Conservation (phyloP, 2,113 vertebrate genomes). For the Tragelaphus imberbis region DNA sequence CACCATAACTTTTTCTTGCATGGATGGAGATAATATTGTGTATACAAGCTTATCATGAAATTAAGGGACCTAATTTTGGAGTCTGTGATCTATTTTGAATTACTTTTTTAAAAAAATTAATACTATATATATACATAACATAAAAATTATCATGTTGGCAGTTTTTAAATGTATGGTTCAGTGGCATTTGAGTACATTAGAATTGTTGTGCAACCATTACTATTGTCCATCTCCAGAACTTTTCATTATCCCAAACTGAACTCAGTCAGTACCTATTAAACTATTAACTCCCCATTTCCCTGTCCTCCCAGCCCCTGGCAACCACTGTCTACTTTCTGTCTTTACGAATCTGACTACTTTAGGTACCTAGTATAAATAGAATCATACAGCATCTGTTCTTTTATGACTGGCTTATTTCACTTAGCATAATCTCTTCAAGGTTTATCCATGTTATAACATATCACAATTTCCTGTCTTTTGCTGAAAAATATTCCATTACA, state of each 20-base stretch:
- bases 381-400: not conserved
- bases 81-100: not conserved
- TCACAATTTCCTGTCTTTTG: not conserved
- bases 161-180: not conserved
- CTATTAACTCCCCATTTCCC: not conserved
- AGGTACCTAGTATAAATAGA: not conserved
- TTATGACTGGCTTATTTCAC: not conserved
- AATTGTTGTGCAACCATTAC: not conserved
- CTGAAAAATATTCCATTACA: not conserved
- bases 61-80: not conserved
- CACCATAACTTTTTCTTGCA: not conserved
- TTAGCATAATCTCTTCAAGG: not conserved
- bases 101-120: not conserved
- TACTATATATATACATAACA: not conserved
- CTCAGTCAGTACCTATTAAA: not conserved
- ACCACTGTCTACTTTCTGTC: not conserved
- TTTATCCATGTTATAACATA: not conserved
- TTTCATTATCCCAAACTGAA: not conserved
- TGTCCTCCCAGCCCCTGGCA: not conserved
- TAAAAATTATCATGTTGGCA: not conserved
- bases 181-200: not conserved
- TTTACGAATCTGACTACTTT: not conserved
- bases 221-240: not conserved
- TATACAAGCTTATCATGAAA: not conserved
- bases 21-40: not conserved